These are phyloP conservation scores for Melieria omissa DNA, from an alignment of 2,888 invertebrate species.

Conservation along the genomic window DNA sequence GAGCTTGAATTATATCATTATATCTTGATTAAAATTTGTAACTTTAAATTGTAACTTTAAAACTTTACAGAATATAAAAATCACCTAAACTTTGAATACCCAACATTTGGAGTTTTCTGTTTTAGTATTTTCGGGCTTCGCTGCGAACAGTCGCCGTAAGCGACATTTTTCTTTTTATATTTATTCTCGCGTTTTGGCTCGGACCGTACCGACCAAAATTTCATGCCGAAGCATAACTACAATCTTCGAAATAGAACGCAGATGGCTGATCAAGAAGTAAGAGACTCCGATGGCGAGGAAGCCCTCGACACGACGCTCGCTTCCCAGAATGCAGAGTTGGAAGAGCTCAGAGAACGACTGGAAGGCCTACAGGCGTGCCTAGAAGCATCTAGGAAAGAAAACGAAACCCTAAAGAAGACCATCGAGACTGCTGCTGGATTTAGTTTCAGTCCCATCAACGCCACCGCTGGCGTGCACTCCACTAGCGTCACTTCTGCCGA, in stretches of 20 bases:
- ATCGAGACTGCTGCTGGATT: no score
- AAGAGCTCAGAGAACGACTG: background rate
- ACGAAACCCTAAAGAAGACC: background rate
- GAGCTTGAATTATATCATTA: no score
- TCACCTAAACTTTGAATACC: no score
- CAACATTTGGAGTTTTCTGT: no score
- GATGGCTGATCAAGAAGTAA: no score
- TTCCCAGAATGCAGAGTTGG: background rate
- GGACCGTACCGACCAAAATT: background rate
- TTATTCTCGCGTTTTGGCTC: background rate
- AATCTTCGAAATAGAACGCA: background rate
- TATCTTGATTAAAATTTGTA: no score
- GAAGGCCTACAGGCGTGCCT: background rate
- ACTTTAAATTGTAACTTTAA: no score
- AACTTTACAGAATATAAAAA: no score
- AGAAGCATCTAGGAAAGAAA: conserved; percentile 4
- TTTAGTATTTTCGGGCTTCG: no score
- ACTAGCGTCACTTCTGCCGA: no score
- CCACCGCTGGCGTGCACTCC: background rate
- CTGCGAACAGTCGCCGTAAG: no score
- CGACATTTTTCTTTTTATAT: conserved; percentile 16
- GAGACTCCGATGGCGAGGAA: background rate
- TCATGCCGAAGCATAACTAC: background rate
- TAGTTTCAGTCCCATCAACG: no score
- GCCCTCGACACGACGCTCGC: background rate